Conservation (phyloP, 92 coral and sea anemone genomes). For the Siderastrea siderea region DNA sequence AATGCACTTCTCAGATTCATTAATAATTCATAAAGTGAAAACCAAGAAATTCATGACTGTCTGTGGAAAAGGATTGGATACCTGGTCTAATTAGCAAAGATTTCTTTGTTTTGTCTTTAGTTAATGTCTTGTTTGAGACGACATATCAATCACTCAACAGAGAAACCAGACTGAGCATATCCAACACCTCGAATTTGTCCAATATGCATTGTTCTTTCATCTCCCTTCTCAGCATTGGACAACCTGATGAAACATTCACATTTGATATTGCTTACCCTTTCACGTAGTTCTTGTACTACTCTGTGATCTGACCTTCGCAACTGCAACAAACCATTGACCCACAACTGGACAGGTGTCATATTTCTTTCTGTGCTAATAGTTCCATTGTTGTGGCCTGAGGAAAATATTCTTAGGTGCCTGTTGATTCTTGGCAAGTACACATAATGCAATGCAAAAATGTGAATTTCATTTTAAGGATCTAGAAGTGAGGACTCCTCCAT, state of each 20-base stretch:
- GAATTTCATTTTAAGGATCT: constrained; percentile 40
- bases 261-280: constrained; percentile 18
- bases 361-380: constrained; percentile 54
- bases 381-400: constrained; percentile 42
- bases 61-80: no score
- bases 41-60: no score
- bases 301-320: constrained; percentile 40
- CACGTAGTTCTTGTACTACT: constrained; percentile 16
- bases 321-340: constrained; percentile 64
- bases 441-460: constrained; percentile 49
- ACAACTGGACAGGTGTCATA: constrained; percentile 55
- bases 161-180: constrained; percentile 1
- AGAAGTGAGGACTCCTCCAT: constrained; percentile 43
- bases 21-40: no score
- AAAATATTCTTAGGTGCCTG: constrained; percentile 34
- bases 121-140: constrained; percentile 12
- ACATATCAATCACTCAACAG: neutral
- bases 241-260: constrained; percentile 21
- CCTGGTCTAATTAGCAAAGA: neutral
- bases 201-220: neutral
- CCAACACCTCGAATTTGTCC: constrained; percentile 28
- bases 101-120: neutral
- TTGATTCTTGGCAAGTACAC: constrained; percentile 54
- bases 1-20: no score
- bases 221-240: constrained; percentile 19